Percentiles rank a stretch among this genome's conserved stretches.
These are phyloP conservation scores for Pogonognathellus flavescens DNA, from an alignment of 1,140 invertebrate species.

Conservation along the genomic window DNA sequence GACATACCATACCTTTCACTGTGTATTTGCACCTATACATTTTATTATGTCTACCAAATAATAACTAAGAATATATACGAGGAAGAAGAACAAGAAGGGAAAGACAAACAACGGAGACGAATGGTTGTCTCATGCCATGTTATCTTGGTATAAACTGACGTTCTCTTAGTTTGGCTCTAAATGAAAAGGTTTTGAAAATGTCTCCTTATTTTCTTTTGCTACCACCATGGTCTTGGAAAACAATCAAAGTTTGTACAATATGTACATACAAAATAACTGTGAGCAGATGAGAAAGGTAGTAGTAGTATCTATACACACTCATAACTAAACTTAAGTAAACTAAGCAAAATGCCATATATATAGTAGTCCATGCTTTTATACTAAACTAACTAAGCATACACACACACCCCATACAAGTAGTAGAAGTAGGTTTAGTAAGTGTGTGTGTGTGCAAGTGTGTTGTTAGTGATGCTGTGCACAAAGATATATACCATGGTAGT, in stretches of 20 bases:
- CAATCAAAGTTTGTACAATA: conserved; percentile 31
- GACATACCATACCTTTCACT: no score
- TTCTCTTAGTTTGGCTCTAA: not conserved
- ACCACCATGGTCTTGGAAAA: conserved; percentile 18
- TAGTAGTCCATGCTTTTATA: no score
- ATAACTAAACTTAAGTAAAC: not conserved
- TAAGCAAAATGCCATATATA: not conserved
- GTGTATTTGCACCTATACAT: no score
- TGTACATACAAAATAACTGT: conserved; percentile 19
- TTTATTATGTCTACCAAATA: no score
- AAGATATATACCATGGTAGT: not conserved
- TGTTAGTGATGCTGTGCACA: not conserved
- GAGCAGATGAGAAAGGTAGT: not conserved
- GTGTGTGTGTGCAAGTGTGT: not conserved
- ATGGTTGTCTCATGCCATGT: not conserved
- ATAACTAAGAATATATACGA: no score
- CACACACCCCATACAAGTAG: no score
- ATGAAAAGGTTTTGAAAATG: conserved; percentile 33
- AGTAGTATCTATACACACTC: not conserved
- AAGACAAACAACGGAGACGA: conserved; percentile 1
- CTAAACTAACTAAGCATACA: not conserved
- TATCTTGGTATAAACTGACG: not conserved
- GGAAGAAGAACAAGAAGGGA: not conserved
- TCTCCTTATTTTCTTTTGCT: conserved; percentile 18
- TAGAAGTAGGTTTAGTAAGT: not conserved